Evolutionary conservation across 37 sponge, comb jelly and placozoan species (phyloP).

Genomic region (Bolinopsis microptera): DNA sequence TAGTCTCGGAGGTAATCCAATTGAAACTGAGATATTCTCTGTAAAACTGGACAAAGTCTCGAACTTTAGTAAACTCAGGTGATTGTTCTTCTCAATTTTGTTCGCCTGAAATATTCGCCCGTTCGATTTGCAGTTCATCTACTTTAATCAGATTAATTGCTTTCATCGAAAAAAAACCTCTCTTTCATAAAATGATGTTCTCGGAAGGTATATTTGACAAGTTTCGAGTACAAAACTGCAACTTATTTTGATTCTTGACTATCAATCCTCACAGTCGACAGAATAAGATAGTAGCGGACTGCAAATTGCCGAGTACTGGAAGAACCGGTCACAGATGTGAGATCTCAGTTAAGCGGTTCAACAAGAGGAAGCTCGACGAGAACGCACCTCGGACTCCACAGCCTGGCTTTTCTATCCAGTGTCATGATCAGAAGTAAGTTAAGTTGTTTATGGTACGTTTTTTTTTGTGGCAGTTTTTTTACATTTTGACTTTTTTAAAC

Average conservation of each 20-base stretch:
- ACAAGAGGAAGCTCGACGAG: background rate
- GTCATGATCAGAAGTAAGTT: background rate
- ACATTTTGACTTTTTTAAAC: background rate
- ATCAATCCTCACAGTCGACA: conserved; percentile 1
- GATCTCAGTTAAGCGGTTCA: background rate
- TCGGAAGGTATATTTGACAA: too few relatives aligned
- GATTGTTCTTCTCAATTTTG: too few relatives aligned
- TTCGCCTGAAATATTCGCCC: too few relatives aligned
- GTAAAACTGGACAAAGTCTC: background rate
- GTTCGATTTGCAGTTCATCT: too few relatives aligned
- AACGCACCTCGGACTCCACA: background rate
- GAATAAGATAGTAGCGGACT: background rate
- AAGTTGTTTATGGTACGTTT: background rate
- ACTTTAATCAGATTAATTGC: too few relatives aligned
- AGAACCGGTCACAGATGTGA: background rate
- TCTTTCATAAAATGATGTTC: too few relatives aligned
- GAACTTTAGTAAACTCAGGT: conserved; percentile 5
- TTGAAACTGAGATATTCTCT: conserved; percentile 17
- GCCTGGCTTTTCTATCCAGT: conserved; percentile 18
- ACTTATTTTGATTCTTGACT: too few relatives aligned
- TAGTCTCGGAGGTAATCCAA: background rate
- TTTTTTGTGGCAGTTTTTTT: background rate
- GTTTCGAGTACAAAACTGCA: too few relatives aligned
- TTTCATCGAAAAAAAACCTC: too few relatives aligned
- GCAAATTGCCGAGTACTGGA: background rate